Conservation (phyloP, 2,797 vertebrate species). For the Melanotaenia pygmaea region DNA sequence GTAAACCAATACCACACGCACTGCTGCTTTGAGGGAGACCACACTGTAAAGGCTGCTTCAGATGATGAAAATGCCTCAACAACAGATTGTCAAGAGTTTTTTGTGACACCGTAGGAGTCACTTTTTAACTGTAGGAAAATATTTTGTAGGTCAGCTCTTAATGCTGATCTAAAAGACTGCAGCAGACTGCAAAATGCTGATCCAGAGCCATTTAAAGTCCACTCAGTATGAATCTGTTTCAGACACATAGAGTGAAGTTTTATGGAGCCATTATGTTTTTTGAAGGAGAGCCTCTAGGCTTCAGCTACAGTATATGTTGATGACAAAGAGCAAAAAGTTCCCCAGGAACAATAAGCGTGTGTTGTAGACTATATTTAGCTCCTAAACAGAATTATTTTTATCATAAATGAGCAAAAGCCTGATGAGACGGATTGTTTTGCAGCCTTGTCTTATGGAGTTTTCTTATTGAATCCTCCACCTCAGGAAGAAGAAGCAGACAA, state of each 20-base stretch:
- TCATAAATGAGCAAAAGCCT: constrained; percentile 38
- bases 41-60: constrained; percentile 13
- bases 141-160: constrained; percentile 9
- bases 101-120: constrained; percentile 18
- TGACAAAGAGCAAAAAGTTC: constrained; percentile 32
- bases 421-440: constrained; percentile 53
- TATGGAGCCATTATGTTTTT: constrained; percentile 30
- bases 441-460: constrained; percentile 33
- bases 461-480: constrained; percentile 48
- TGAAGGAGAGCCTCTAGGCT: constrained; percentile 31
- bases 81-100: constrained; percentile 30
- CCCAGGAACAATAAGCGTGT: constrained; percentile 22
- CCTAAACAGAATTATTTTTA: constrained; percentile 39
- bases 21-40: constrained; percentile 6
- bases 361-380: constrained; percentile 13
- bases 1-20: constrained; percentile 54
- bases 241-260: constrained; percentile 7
- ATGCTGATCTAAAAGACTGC: constrained; percentile 4
- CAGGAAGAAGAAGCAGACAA: constrained; percentile 61
- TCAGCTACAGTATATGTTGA: constrained; percentile 8
- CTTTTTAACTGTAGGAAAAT: constrained; percentile 38
- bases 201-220: constrained; percentile 4
- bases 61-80: constrained; percentile 32
- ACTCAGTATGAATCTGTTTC: background rate
- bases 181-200: constrained; percentile 13